A percentile compares a stretch with the other conserved stretches of the same genome.
Conservation (phyloP, 2,888 invertebrate species). For the Choristoneura rosaceana region DNA sequence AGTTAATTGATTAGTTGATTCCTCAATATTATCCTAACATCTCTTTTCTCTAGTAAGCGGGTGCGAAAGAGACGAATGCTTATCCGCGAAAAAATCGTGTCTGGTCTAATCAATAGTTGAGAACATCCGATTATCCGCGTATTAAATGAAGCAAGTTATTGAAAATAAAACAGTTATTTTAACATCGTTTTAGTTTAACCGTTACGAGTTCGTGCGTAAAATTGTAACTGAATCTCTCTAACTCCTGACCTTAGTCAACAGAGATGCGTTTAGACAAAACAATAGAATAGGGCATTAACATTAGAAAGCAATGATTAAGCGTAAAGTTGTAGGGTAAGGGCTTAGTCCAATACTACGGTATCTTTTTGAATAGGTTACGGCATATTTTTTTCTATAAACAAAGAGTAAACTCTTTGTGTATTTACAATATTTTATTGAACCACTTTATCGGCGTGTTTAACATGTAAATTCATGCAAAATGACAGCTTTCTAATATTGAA, state of each 20-base stretch:
- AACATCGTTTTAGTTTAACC: background rate
- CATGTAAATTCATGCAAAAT: too few species aligned
- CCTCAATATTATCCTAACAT: too few species aligned
- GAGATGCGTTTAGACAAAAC: constrained; percentile 16
- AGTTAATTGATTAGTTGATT: too few species aligned
- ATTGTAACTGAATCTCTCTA: background rate
- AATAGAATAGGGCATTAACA: constrained; percentile 11
- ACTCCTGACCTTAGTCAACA: constrained; percentile 26
- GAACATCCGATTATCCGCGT: background rate
- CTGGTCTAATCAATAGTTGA: background rate
- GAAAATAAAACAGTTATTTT: background rate
- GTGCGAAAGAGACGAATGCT: too few species aligned
- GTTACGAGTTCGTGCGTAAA: constrained; percentile 7
- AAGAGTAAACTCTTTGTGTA: too few species aligned
- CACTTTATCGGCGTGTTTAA: too few species aligned
- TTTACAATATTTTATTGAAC: too few species aligned
- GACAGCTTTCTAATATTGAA: too few species aligned
- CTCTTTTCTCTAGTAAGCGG: too few species aligned
- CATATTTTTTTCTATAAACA: too few species aligned
- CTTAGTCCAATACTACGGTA: background rate
- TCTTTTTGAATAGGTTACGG: too few species aligned
- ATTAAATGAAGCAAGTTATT: background rate
- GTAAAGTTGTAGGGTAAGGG: background rate
- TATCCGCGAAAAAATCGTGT: too few species aligned
- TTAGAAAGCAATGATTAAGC: constrained; percentile 16